phyloP scores from a whole-genome alignment of 2,888 invertebrate genomes.

The Trichopoda pennipes region DNA sequence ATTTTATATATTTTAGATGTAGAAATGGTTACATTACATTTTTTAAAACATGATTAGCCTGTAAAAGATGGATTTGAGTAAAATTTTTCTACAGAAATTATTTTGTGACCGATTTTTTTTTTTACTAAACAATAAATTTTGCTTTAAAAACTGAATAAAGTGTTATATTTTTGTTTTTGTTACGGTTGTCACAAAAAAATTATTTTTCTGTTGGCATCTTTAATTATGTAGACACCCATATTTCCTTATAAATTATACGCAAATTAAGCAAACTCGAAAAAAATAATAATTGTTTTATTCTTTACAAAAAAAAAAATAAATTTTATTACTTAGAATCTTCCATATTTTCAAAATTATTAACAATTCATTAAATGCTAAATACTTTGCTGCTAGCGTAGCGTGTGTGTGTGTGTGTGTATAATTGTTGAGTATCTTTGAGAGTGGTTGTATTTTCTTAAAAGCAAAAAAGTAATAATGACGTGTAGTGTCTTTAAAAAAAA shows the following conservation, averaged over 20 bases:
- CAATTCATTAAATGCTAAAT: constrained; percentile 52
- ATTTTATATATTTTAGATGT: too few relatives aligned
- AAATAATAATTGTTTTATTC: background rate
- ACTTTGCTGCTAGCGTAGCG: constrained; percentile 14
- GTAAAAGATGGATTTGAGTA: too few relatives aligned
- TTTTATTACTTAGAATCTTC: constrained; percentile 4
- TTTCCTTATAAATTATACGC: constrained; percentile 6
- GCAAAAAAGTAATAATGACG: constrained; percentile 31
- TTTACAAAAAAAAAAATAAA: background rate
- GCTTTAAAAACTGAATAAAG: too few relatives aligned
- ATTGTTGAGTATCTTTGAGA: background rate
- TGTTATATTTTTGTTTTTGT: too few relatives aligned
- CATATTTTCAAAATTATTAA: constrained; percentile 40
- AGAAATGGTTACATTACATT: too few relatives aligned
- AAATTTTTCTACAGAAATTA: too few relatives aligned
- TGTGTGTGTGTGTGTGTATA: background rate
- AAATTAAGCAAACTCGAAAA: background rate
- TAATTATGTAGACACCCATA: constrained; percentile 17
- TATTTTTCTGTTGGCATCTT: too few relatives aligned
- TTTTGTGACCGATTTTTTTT: too few relatives aligned
- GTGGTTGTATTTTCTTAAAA: background rate
- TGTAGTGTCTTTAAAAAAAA: constrained; percentile 28
- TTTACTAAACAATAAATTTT: too few relatives aligned
- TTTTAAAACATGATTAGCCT: too few relatives aligned
- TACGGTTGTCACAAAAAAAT: too few relatives aligned